Evolutionary conservation across 2,888 invertebrate species (phyloP).

Genomic region (Lepas anatifera): DNA sequence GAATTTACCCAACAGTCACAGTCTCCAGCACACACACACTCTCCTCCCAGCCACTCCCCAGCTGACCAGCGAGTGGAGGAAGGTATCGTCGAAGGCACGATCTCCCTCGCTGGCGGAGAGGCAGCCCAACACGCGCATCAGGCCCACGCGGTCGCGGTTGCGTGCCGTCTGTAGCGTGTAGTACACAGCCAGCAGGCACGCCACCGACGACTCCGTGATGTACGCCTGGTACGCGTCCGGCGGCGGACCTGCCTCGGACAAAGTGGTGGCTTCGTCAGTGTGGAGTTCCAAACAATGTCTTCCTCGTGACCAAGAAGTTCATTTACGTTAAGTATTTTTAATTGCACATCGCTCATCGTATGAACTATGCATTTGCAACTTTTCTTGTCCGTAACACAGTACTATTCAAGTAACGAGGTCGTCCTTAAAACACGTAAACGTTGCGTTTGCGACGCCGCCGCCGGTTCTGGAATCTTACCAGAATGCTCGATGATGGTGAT

Average conservation of each 20-base stretch:
- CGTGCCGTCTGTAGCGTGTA: slow-evolving; percentile 81
- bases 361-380: no score
- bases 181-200: slow-evolving; percentile 87
- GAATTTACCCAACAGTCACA: no score
- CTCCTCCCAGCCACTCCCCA: background rate
- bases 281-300: no score
- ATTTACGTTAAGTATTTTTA: no score
- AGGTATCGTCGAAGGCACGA: slow-evolving; percentile 87
- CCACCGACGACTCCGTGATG: slow-evolving; percentile 54
- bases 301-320: no score
- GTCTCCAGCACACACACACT: background rate
- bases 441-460: no score
- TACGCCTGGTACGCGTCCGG: slow-evolving; percentile 89
- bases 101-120: slow-evolving; percentile 83
- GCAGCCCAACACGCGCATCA: slow-evolving; percentile 75
- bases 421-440: no score
- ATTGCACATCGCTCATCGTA: no score
- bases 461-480: slow-evolving; percentile 29
- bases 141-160: slow-evolving; percentile 61
- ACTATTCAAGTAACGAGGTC: no score
- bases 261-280: no score
- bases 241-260: slow-evolving; percentile 52
- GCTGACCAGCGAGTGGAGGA: slow-evolving; percentile 70
- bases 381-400: no score
- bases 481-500: slow-evolving; percentile 88